Percentiles rank a stretch among this genome's conserved stretches.
Conservation (phyloP, 2,888 invertebrate species). For the Isotomurus palustris region DNA sequence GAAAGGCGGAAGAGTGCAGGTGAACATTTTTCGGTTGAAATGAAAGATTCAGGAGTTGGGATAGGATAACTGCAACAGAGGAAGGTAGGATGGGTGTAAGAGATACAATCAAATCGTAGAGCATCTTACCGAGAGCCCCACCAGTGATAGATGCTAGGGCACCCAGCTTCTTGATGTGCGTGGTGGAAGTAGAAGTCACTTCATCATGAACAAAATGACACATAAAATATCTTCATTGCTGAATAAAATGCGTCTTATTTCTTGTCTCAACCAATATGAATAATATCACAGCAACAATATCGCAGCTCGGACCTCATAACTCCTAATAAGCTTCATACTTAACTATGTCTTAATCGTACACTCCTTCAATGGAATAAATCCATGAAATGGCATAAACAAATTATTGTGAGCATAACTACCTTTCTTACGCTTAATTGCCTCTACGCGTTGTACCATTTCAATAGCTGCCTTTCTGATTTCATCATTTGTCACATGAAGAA, state of each 20-base stretch:
- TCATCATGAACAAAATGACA: conserved; percentile 31
- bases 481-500: conserved; percentile 87
- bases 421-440: conserved; percentile 65
- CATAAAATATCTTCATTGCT: conserved; percentile 9
- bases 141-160: conserved; percentile 41
- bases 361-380: too few relatives aligned
- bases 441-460: conserved; percentile 78
- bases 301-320: too few relatives aligned
- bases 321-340: too few relatives aligned
- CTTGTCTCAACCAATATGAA: too few relatives aligned
- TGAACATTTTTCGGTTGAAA: too few relatives aligned
- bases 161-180: conserved; percentile 33
- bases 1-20: too few relatives aligned
- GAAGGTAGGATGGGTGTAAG: neutral
- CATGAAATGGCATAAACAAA: too few relatives aligned
- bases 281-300: too few relatives aligned
- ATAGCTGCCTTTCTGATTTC: conserved; percentile 79
- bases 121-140: conserved; percentile 39
- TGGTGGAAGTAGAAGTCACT: conserved; percentile 36
- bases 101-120: conserved; percentile 3
- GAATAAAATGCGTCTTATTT: conserved; percentile 2
- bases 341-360: too few relatives aligned
- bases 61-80: neutral
- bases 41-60: too few relatives aligned
- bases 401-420: too few relatives aligned